Percentiles rank a stretch among this genome's conserved stretches.
phyloP scores from a whole-genome alignment of 1,140 invertebrate species.

The Probaryconus sp. region DNA sequence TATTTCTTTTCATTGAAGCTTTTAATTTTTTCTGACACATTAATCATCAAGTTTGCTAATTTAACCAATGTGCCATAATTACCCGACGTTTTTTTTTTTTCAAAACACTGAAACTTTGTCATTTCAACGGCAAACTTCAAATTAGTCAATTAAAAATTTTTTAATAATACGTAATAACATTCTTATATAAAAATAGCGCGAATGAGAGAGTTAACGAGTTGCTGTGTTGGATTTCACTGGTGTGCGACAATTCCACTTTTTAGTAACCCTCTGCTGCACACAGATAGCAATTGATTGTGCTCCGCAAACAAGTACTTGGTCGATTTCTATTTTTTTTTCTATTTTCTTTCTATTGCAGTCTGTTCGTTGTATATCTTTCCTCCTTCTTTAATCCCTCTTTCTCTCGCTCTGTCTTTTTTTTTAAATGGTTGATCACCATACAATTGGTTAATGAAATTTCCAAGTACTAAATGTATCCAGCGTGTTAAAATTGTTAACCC shows the following conservation, averaged over 20 bases:
- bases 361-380: not conserved
- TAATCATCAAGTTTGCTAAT: too few relatives aligned
- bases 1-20: too few relatives aligned
- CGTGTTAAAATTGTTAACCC: too few relatives aligned
- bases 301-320: slow-evolving; percentile 21
- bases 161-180: not conserved
- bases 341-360: not conserved
- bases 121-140: too few relatives aligned
- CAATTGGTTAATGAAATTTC: not conserved
- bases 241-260: slow-evolving; percentile 19
- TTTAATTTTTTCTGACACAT: too few relatives aligned
- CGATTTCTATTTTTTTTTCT: slow-evolving; percentile 19
- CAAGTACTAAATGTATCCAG: not conserved
- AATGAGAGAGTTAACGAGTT: slow-evolving; percentile 3
- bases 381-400: too few relatives aligned
- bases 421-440: slow-evolving; percentile 2
- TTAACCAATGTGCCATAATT: too few relatives aligned
- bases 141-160: not conserved
- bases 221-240: not conserved
- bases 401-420: too few relatives aligned
- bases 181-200: not conserved
- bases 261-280: slow-evolving; percentile 1
- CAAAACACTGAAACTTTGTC: too few relatives aligned
- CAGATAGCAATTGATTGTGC: slow-evolving; percentile 19
- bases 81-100: too few relatives aligned